These are phyloP conservation scores for Neogale vison DNA, from an alignment of 2,113 vertebrate species.

Conservation along the genomic window DNA sequence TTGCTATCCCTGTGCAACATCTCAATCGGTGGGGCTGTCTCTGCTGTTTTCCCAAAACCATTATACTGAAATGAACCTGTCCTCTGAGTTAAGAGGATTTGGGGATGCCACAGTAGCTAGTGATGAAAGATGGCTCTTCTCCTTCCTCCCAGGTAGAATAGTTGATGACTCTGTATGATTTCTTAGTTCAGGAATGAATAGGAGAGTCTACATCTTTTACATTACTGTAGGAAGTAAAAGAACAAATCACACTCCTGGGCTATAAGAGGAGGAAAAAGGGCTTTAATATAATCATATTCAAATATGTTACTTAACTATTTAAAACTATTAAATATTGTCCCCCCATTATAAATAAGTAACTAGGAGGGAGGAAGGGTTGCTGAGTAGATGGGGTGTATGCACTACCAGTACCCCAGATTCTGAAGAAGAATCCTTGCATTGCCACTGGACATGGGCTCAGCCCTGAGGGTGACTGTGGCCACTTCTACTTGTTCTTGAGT, in stretches of 20 bases:
- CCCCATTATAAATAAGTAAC: slow-evolving; percentile 26
- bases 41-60: no score
- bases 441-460: slow-evolving; percentile 87
- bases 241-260: not conserved
- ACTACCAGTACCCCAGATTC: not conserved
- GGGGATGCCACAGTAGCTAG: not conserved
- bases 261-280: not conserved
- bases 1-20: no score
- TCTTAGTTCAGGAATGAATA: not conserved
- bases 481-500: slow-evolving; percentile 94
- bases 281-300: no score
- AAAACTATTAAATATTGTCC: no score
- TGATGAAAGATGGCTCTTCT: not conserved
- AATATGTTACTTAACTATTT: slow-evolving; percentile 71
- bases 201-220: not conserved
- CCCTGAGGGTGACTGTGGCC: slow-evolving; percentile 93
- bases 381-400: rapidly evolving
- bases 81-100: not conserved
- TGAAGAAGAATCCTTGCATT: not conserved
- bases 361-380: not conserved
- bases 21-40: not conserved
- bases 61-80: not conserved
- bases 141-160: not conserved
- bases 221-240: not conserved
- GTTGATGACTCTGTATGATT: no score